Evolutionary conservation across 2,888 invertebrate genomes (phyloP), one percentile per base, ranked within the genome.

Genomic region (Eilema griseolum): DNA sequence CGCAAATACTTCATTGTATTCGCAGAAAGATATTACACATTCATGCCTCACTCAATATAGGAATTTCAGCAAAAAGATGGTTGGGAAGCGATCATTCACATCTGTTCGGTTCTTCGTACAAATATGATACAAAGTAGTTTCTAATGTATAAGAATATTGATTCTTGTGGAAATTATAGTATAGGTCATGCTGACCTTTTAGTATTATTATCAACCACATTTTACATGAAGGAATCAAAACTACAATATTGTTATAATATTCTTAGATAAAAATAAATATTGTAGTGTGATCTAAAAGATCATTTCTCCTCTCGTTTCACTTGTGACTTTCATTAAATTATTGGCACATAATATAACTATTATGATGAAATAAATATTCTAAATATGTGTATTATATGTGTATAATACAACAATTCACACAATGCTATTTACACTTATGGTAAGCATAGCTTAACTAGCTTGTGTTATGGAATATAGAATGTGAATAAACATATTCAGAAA

Each of bases 81-180:
- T 20, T 60, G 16, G 7, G 57, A 63, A 69, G 67, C 66, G 72
- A 77, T 71, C 69, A 76, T 74, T 74, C 73, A 69, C 79, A 82
- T 82, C 74, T 82, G 81, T 74, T 79, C 67, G 68, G 63, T 52
- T 69, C 65, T 76, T 71, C 71, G 71, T 75, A 82, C 77, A 79
- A 80, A 80, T 78, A 65, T 73, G 72, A 77, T 74, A 73, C 67
- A 74, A 70, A 75, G 71, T 70, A 66, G 69, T 73, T 76, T 77
- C 65, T 71, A 69, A 76, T 76, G 67, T 74, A 61, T 63, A 31
- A 14, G 67, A 70, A 67, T 80, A 80, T 77, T 80, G 75, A 82
- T 82, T 77, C 74, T 71, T 73, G 71, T 74, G 62, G 68, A 76
- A 69, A 76, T 79, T 78, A 70, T 71, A 69, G 73, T 73, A 71